A percentile compares a stretch with the other conserved stretches of the same genome.
These are phyloP conservation scores for Tapirus terrestris DNA, from an alignment of 2,113 vertebrate species.

Conservation along the genomic window DNA sequence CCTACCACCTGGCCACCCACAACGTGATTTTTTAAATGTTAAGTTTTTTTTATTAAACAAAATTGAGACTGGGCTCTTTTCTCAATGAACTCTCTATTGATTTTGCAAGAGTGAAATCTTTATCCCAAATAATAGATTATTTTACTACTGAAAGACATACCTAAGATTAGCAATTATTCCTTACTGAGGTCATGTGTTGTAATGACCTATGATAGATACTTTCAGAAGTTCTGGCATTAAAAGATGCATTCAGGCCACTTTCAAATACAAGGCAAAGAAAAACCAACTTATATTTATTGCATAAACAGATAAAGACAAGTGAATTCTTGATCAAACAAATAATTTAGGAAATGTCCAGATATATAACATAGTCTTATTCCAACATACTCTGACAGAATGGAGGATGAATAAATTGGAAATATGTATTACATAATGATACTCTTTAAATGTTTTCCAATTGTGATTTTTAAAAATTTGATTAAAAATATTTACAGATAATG, in stretches of 20 bases:
- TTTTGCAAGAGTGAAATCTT: background rate
- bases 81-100: background rate
- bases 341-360: background rate
- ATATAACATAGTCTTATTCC: background rate
- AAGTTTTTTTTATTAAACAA: background rate
- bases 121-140: background rate
- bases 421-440: background rate
- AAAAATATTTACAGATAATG: background rate
- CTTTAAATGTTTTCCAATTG: background rate
- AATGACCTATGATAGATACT: background rate
- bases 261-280: constrained; percentile 19
- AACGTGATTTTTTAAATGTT: background rate
- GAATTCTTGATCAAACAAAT: background rate
- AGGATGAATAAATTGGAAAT: background rate
- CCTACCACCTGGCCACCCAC: background rate
- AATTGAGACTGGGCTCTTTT: background rate
- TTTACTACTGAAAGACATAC: background rate
- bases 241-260: background rate
- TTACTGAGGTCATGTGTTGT: background rate
- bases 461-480: background rate
- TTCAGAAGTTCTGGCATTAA: background rate
- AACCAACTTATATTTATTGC: background rate
- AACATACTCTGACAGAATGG: background rate
- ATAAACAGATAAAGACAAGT: background rate
- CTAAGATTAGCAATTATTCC: background rate